Conservation (phyloP, 2,797 vertebrate species). For the Clarias pachynema region DNA sequence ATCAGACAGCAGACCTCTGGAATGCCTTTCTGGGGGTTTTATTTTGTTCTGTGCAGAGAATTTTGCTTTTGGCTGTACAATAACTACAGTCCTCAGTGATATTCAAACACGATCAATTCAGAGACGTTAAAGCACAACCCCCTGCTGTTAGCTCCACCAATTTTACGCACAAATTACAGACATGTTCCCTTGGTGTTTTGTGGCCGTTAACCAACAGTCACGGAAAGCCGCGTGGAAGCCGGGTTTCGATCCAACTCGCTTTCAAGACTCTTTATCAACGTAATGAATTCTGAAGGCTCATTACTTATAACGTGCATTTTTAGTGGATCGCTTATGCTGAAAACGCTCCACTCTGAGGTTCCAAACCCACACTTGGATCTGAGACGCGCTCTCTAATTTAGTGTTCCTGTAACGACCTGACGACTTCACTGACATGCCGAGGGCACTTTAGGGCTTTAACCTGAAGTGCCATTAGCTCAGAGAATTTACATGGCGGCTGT, state of each 20-base stretch:
- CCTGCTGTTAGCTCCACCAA: neutral
- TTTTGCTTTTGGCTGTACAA: neutral
- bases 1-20: neutral
- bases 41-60: neutral
- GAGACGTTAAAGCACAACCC: neutral
- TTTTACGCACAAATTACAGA: neutral
- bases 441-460: slow-evolving; percentile 6
- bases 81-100: neutral
- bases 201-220: slow-evolving; percentile 3
- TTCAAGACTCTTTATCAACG: neutral
- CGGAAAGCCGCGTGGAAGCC: neutral
- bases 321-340: slow-evolving; percentile 15
- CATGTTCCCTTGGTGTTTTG: slow-evolving; percentile 1
- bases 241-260: neutral
- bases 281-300: slow-evolving; percentile 13
- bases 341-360: slow-evolving; percentile 2
- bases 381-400: neutral
- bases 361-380: neutral
- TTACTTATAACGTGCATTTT: neutral
- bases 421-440: neutral
- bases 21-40: neutral
- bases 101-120: neutral
- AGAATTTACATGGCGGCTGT: neutral
- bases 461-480: neutral
- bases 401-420: neutral